phyloP scores from a whole-genome alignment of 2,113 vertebrate species.

The Electrona antarctica region DNA sequence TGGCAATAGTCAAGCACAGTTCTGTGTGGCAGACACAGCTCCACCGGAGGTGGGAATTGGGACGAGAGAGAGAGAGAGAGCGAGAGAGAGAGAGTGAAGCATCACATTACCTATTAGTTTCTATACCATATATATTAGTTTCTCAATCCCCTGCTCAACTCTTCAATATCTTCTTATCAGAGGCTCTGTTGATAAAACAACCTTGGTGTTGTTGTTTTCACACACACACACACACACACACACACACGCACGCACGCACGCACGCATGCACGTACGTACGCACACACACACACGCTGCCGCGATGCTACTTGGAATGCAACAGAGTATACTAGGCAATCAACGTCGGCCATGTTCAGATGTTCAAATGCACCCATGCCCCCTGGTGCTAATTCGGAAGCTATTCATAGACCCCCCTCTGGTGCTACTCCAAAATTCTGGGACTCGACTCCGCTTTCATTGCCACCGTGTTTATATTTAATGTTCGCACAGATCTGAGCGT shows the following conservation, averaged over 20 bases:
- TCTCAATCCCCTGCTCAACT: constrained; percentile 9
- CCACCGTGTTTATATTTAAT: constrained; percentile 59
- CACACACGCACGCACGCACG: too few relatives aligned
- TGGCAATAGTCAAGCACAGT: constrained; percentile 41
- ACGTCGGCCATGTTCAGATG: constrained; percentile 5
- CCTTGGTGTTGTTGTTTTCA: too few relatives aligned
- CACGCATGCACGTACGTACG: too few relatives aligned
- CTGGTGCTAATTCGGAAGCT: constrained; percentile 10
- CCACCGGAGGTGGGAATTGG: background rate
- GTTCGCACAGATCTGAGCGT: constrained; percentile 34
- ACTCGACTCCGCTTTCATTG: constrained; percentile 33
- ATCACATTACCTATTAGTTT: constrained; percentile 26
- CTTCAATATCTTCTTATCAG: constrained; percentile 7
- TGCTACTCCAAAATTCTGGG: constrained; percentile 14
- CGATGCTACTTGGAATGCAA: constrained; percentile 19
- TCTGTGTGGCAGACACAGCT: constrained; percentile 9
- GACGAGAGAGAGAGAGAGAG: background rate
- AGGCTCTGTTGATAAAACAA: constrained; percentile 47
- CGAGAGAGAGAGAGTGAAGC: constrained; percentile 28
- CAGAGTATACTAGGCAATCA: constrained; percentile 40
- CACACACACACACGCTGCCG: background rate
- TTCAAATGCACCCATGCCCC: constrained; percentile 6
- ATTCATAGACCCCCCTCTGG: constrained; percentile 11
- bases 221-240: too few relatives aligned
- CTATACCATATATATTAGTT: constrained; percentile 19